A percentile compares a stretch with the other conserved stretches of the same genome.
Conservation (phyloP, 1,140 invertebrate genomes). For the Hermetia illucens region DNA sequence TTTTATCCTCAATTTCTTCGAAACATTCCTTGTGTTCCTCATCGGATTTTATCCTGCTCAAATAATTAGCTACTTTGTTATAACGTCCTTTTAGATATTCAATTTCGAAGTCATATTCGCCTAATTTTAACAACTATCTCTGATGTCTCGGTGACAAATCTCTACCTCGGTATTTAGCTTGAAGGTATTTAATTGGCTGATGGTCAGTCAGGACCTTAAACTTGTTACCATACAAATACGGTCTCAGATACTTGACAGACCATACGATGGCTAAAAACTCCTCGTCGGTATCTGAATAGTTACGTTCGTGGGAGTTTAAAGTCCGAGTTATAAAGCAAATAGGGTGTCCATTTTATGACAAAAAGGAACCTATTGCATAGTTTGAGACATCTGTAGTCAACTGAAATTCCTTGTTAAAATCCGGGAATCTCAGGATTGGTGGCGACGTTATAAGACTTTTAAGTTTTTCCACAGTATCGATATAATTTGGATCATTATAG, state of each 20-base stretch:
- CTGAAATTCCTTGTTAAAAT: constrained; percentile 13
- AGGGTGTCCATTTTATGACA: constrained; percentile 14
- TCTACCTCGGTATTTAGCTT: constrained; percentile 29
- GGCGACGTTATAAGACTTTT: constrained; percentile 11
- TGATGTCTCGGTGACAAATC: constrained; percentile 6
- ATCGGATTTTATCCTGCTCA: constrained; percentile 5
- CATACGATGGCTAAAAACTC: constrained; percentile 38
- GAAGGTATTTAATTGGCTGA: constrained; percentile 31
- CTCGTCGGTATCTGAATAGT: constrained; percentile 30
- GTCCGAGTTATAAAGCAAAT: constrained; percentile 28
- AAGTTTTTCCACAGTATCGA: constrained; percentile 17
- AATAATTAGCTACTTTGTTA: constrained; percentile 16
- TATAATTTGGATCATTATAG: constrained; percentile 10
- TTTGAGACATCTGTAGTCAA: constrained; percentile 8
- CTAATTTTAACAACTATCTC: constrained; percentile 1
- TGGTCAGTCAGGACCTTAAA: constrained; percentile 38
- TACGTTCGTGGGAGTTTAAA: constrained; percentile 28
- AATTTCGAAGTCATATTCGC: constrained; percentile 7
- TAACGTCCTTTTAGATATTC: constrained; percentile 28
- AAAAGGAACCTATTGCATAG: constrained; percentile 8
- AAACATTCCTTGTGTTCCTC: constrained; percentile 5
- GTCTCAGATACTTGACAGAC: constrained; percentile 32
- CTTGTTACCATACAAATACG: constrained; percentile 32
- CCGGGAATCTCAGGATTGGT: constrained; percentile 16
- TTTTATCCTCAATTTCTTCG: constrained; percentile 3